Evolutionary conservation across 2,888 invertebrate species (phyloP), one percentile per base, ranked within the genome.

Genomic region (Argyresthia goedartella): DNA sequence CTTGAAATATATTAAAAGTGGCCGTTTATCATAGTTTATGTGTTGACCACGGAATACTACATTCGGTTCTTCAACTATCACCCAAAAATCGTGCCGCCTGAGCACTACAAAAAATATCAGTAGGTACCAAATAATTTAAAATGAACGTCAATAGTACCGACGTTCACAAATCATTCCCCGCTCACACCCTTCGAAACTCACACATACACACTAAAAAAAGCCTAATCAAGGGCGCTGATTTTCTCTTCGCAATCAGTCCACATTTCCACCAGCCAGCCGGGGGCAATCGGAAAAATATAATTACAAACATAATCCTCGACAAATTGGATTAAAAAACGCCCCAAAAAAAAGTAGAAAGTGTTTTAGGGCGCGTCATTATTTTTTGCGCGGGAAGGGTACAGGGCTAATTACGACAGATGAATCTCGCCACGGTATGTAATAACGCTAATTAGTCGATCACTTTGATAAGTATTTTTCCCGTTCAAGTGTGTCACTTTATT

Each of bases 201-300:
- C 69, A 69, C 69, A 69, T 66, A 63, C 68, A 53, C 60, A 62
- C 59, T 64, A 68, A 71, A 81, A 71, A 81, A 82, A 80, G 76
- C 71, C 82, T 82, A 84, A 84, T 84, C 84, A 82, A 78, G 73
- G 61, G 59, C 59, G 56, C 64, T 70, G 73, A 76, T 76, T 77
- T 70, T 71, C 75, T 70, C 67, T 66, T 74, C 71, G 80, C 80
- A 81, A 84, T 84, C 81, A 81, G 68, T 65, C 68, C 74, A 74
- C 76, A 76, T 77, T 78, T 75, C 71, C 73, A 71, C 69, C 66
- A 69, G 71, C 69, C 66, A 69, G 71, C 65, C 67, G 69, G 67
- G 71, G 67, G 82, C 85, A 85, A 85, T 85, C 70, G 86, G 81
- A 82, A 86, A 86, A 85, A 85, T 85, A 87, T 87, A 87, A 87